These are phyloP conservation scores for Forbesichthys agassizii DNA, from an alignment of 2,113 vertebrate species.

Conservation along the genomic window DNA sequence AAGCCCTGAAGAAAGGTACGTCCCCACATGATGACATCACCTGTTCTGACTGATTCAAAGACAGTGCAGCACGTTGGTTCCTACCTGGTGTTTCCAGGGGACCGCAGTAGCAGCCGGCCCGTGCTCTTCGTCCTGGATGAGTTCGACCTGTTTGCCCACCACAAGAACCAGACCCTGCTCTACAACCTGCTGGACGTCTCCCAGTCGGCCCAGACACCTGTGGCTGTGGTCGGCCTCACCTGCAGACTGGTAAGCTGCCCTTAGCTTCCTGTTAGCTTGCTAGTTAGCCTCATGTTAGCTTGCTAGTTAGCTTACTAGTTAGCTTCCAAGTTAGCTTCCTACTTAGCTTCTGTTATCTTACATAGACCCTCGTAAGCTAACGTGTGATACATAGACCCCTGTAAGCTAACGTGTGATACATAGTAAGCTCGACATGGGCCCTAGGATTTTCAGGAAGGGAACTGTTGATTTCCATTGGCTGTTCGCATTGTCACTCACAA, in stretches of 20 bases:
- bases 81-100: conserved; percentile 69
- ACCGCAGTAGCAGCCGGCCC: conserved; percentile 85
- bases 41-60: background rate
- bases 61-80: background rate
- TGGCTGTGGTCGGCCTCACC: conserved; percentile 91
- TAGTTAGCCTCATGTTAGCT: background rate
- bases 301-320: background rate
- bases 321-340: no score
- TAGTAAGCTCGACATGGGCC: no score
- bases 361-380: no score
- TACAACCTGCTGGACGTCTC: conserved; percentile 96
- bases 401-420: no score
- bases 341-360: no score
- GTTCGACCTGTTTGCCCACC: conserved; percentile 95
- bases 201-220: conserved; percentile 92
- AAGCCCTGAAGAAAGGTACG: conserved; percentile 91
- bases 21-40: background rate
- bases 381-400: no score
- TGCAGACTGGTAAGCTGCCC: conserved; percentile 85
- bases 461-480: no score
- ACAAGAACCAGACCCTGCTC: conserved; percentile 96
- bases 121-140: conserved; percentile 93
- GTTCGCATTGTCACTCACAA: no score
- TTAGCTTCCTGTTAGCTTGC: background rate
- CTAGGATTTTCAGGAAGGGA: no score